Base-by-base conservation (phyloP, 2,113 vertebrate species). In the Rhombomys opimus region DNA sequence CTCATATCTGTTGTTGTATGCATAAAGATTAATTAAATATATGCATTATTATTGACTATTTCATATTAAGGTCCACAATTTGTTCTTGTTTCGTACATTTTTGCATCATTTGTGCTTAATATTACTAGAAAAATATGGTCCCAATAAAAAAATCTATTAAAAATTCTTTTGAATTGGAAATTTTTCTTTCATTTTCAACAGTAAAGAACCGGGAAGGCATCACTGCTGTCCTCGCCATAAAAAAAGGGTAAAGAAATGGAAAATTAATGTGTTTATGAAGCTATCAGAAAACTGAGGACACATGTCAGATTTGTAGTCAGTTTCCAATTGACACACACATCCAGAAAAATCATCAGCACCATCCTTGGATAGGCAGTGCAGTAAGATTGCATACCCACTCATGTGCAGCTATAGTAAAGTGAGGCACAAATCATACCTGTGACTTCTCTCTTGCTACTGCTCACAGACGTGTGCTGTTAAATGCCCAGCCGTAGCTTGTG, bases 241-340 rank as follows among this genome's bases (percentile, higher is more conserved):
- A 10, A 10, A 87, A 93, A 63, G 15, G 7, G 41, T 57, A 57
- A 57, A 57, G 57, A 86, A 77, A 46, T 15, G 81, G 25, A 87
- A 90, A 94, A 94, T 52, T 27, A 78, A 11, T 12, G 4, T 57
- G 14, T 95, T 35, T 89, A 2, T 76, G n/a, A 32, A 18, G 30
- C 89, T 20, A 46, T 68, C n/a, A 90, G 27, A 87, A 94, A 96
- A 46, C 11, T 73, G 17, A 94, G 25, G 30, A 84, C 46, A 20
- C 46, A 25, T 23, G 3, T 17, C 46, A 84, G 78, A 68, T 20
- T 90, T 9, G 20, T 32, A 78, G 6, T 7, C 5, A 18, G 32
- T 1, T 46, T 82, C 32, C 25, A 17, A 90, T 41, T 27, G 18
- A 72, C 5, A 46, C 9, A 20, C 13, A 59, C 12, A 46, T 46